These are phyloP conservation scores for Ianthella basta DNA, from an alignment of 37 sponge, comb jelly and placozoan genomes.

Conservation along the genomic window DNA sequence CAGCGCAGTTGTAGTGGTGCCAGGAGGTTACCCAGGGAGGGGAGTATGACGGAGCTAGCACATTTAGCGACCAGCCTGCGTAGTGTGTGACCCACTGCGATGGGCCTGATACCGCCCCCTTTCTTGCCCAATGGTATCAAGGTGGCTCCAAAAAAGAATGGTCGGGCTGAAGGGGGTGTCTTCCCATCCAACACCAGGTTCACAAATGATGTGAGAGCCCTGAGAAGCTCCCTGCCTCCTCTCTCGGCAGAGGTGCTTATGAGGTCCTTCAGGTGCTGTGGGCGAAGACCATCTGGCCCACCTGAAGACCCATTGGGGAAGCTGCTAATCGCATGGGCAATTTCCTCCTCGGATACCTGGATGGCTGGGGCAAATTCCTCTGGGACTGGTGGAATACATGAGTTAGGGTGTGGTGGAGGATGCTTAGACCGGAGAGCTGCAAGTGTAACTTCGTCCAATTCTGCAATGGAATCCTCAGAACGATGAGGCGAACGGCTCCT, in stretches of 20 bases:
- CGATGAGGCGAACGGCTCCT: background rate
- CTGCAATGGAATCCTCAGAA: background rate
- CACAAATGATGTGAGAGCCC: conserved; percentile 26
- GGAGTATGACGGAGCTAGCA: background rate
- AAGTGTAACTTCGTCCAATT: background rate
- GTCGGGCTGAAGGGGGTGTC: conserved; percentile 36
- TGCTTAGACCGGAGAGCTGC: background rate
- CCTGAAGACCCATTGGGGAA: conserved; percentile 37
- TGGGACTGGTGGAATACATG: background rate
- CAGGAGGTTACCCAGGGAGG: background rate
- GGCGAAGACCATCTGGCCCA: conserved; percentile 48
- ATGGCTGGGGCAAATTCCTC: background rate
- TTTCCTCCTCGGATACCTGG: background rate
- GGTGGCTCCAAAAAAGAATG: conserved; percentile 45
- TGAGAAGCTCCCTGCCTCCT: background rate
- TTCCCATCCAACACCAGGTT: conserved; percentile 40
- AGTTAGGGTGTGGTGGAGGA: background rate
- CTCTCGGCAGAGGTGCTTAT: background rate
- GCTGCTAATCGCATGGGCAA: background rate
- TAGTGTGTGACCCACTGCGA: conserved; percentile 49
- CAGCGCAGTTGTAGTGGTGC: background rate
- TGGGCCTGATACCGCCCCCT: conserved; percentile 43
- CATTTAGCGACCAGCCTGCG: conserved; percentile 41
- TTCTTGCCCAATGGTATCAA: conserved; percentile 40
- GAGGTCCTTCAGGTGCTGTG: conserved; percentile 54